A percentile compares a stretch with the other conserved stretches of the same genome.
Evolutionary conservation across 2,113 vertebrate species (phyloP).

Genomic region (Sardina pilchardus): DNA sequence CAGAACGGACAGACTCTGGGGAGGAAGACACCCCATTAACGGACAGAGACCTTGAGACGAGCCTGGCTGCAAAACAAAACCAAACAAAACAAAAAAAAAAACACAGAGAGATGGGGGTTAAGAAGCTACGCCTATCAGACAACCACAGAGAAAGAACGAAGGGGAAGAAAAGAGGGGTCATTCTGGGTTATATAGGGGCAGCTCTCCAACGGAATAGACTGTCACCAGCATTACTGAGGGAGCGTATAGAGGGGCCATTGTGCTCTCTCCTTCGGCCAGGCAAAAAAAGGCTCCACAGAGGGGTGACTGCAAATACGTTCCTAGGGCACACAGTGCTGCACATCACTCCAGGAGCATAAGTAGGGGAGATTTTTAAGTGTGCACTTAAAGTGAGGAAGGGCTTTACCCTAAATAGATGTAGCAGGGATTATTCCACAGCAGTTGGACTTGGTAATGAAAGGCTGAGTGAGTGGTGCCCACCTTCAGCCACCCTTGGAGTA

Average conservation of each 20-base stretch:
- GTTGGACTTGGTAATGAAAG: neutral
- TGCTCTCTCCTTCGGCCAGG: too few species aligned
- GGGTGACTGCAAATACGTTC: neutral
- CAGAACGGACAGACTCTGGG: neutral
- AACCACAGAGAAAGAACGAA: neutral
- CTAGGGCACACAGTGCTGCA: neutral
- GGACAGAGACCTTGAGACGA: neutral
- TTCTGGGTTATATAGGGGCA: neutral
- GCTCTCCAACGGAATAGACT: neutral
- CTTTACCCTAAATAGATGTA: neutral
- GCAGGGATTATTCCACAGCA: neutral
- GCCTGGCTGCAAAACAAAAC: neutral
- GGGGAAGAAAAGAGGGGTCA: neutral
- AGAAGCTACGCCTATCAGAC: neutral
- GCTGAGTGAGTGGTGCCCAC: neutral
- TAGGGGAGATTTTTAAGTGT: neutral
- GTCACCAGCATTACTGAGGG: neutral
- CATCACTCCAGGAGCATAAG: neutral
- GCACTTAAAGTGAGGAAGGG: neutral
- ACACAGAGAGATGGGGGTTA: neutral
- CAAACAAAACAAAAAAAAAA: neutral
- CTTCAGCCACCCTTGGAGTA: neutral
- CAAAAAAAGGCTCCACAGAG: neutral
- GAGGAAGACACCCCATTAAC: neutral
- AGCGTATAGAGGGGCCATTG: neutral